These are phyloP conservation scores for Phrynosoma platyrhinos DNA, from an alignment of 2,113 vertebrate genomes.

Conservation along the genomic window DNA sequence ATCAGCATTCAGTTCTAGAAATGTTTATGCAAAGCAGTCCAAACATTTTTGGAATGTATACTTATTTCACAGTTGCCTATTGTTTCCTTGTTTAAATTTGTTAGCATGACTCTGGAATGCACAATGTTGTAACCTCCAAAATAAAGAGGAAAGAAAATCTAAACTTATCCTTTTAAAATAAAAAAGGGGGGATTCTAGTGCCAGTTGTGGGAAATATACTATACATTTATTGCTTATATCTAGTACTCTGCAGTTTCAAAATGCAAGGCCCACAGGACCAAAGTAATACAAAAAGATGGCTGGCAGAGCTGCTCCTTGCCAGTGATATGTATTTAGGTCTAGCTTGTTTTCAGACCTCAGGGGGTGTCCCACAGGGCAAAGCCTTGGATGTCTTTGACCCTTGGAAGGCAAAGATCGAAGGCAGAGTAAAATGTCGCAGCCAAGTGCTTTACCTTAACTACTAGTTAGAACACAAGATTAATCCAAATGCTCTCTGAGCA, in stretches of 20 bases:
- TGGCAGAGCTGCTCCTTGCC: no score
- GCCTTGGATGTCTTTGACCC: no score
- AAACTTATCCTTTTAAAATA: neutral
- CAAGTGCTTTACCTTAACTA: no score
- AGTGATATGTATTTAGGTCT: no score
- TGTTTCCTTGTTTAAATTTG: conserved; percentile 24
- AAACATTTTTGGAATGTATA: conserved; percentile 33
- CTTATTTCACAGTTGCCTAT: conserved; percentile 12
- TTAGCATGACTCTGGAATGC: conserved; percentile 47
- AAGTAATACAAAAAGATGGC: no score
- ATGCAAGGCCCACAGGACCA: conserved; percentile 4
- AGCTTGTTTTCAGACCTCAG: no score
- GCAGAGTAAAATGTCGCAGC: no score
- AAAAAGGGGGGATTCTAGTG: neutral
- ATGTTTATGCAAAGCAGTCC: conserved; percentile 30
- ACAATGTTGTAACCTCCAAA: conserved; percentile 40
- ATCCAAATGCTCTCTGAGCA: no score
- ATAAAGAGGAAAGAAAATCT: conserved; percentile 29
- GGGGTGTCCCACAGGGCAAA: no score
- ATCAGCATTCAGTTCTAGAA: conserved; percentile 12
- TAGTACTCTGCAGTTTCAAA: conserved; percentile 44
- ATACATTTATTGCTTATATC: conserved; percentile 26
- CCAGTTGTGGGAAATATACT: conserved; percentile 13
- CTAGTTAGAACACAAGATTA: no score
- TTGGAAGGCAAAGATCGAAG: no score